Evolutionary conservation across 2,113 vertebrate genomes (phyloP), one percentile per base, ranked within the genome.

Genomic region (Oreochromis niloticus): DNA sequence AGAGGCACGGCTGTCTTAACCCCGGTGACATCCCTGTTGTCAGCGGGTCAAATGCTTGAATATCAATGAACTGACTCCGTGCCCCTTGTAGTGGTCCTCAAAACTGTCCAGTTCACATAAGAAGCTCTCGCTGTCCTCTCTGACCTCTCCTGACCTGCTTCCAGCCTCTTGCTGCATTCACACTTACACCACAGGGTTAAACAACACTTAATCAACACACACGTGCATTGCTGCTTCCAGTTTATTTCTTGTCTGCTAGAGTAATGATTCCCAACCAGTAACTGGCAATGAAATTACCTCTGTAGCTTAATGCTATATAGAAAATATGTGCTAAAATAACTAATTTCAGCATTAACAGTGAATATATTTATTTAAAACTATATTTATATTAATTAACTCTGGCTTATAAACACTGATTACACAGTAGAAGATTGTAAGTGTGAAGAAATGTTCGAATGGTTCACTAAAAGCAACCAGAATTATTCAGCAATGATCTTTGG

Each of bases 11-110:
- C 95, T 80, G 92, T 93, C 87, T 89, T 92, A 96, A 96, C 96
- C 97, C 90, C 86, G 1, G 86, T 39, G 95, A 95, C 95, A 89
- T 83, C 41, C 83, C 91, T 17, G 87, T 94, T 95, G 96, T 96
- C 34, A 84, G 89, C 56, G 22, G 96, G 97, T 97, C 96, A 95
- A 95, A 97, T 96, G 93, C 34, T 95, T 96, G 96, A 96, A 95
- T 96, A 95, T 96, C 97, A 96, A 92, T 93, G 89, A 94, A 91
- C 90, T 94, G 89, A 81, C 92, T 96, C 91, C 83, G 80, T 93
- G 91, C 90, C 91, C 93, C 94, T 94, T 87, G 85, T 88, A 91
- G 82, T 89, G 91, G 63, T 95, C 92, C 83, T 92, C 91, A 91
- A 93, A 56, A 90, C 80, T 95, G 95, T 95, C 93, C 59, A 88